These are phyloP conservation scores for Actinemys pallida DNA, from an alignment of 2,113 vertebrate genomes.

Conservation along the genomic window DNA sequence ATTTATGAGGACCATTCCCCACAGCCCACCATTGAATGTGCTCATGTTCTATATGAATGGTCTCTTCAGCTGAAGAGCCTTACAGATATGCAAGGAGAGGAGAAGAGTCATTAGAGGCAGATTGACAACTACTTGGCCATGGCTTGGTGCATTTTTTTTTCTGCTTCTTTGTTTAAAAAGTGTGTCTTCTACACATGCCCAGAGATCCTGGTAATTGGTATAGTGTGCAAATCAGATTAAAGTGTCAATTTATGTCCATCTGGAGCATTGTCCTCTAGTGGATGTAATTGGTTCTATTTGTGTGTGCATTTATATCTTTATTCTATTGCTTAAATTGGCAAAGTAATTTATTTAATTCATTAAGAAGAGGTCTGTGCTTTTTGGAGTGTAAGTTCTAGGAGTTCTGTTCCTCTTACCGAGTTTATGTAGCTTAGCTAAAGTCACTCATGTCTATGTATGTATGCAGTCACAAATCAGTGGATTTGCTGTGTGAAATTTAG, in stretches of 20 bases:
- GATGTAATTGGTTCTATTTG: background rate
- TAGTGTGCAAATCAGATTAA: slow-evolving; percentile 55
- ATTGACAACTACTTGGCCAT: background rate
- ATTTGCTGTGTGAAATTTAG: slow-evolving; percentile 4
- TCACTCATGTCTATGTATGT: background rate
- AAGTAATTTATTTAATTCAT: slow-evolving; percentile 29
- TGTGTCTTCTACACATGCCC: background rate
- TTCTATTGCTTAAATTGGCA: slow-evolving; percentile 32
- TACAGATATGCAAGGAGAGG: slow-evolving; percentile 35
- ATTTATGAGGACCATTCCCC: slow-evolving; percentile 46
- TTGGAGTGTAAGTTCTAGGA: slow-evolving; percentile 51
- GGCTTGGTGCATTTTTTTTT: background rate
- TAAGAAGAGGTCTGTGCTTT: slow-evolving; percentile 58
- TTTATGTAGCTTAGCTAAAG: background rate
- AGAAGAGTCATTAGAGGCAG: slow-evolving; percentile 34
- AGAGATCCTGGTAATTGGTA: background rate
- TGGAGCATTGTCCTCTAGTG: background rate
- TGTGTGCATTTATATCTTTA: slow-evolving; percentile 37
- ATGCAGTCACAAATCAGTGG: background rate
- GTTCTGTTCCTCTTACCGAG: slow-evolving; percentile 46
- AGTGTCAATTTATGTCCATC: background rate
- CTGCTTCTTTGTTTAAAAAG: background rate
- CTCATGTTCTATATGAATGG: slow-evolving; percentile 36
- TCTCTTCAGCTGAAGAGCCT: slow-evolving; percentile 40
- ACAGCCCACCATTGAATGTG: slow-evolving; percentile 45